Evolutionary conservation across 2,888 invertebrate species (phyloP).

Genomic region (Anorthoa munda): DNA sequence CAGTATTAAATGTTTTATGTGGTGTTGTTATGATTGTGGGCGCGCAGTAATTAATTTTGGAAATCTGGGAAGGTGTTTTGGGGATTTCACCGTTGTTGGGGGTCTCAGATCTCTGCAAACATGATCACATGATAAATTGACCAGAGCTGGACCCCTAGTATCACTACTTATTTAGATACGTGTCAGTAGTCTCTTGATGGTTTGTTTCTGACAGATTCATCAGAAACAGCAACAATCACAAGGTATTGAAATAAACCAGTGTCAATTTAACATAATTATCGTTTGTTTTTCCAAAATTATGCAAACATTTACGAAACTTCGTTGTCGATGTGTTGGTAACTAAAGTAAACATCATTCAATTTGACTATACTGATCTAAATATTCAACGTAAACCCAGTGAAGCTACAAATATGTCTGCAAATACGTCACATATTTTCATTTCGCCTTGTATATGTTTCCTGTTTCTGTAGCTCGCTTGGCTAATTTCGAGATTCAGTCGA

Average conservation of each 20-base stretch:
- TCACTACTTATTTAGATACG: too few relatives aligned
- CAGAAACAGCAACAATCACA: too few relatives aligned
- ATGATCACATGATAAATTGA: too few relatives aligned
- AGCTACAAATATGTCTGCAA: slow-evolving; percentile 21
- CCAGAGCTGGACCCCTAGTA: too few relatives aligned
- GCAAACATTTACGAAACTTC: background rate
- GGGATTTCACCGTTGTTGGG: background rate
- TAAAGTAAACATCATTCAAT: background rate
- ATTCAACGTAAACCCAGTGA: slow-evolving; percentile 5
- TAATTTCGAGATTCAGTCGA: slow-evolving; percentile 62
- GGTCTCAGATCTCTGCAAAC: background rate
- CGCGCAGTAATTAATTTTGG: slow-evolving; percentile 20
- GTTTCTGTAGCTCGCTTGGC: slow-evolving; percentile 46
- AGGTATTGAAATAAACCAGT: too few relatives aligned
- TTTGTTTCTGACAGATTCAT: too few relatives aligned
- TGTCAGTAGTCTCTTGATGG: too few relatives aligned
- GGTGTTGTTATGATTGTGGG: slow-evolving; percentile 26
- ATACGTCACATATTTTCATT: slow-evolving; percentile 59
- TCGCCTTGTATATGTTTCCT: slow-evolving; percentile 50
- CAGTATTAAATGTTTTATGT: slow-evolving; percentile 35
- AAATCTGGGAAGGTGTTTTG: background rate
- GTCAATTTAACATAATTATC: background rate
- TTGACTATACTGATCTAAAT: slow-evolving; percentile 10
- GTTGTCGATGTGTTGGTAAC: background rate
- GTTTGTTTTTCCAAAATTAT: background rate